Evolutionary conservation across 2,113 vertebrate genomes (phyloP), one percentile per base, ranked within the genome.

Genomic region (Boleophthalmus pectinirostris): DNA sequence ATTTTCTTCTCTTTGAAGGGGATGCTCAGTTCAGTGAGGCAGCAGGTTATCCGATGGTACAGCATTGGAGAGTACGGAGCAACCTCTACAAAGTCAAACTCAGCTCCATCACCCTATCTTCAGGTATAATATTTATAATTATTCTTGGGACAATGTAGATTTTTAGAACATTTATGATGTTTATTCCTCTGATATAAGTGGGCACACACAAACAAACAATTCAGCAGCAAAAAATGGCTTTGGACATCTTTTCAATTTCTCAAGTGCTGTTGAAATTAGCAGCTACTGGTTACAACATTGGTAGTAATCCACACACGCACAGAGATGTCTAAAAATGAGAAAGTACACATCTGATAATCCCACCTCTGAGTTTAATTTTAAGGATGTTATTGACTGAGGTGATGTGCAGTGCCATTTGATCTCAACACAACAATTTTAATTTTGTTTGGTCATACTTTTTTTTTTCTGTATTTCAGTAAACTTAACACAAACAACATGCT

Each of bases 11-110:
- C 66, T 21, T 80, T 54, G 5, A 86, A 99, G 97, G 96, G 5
- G 95, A 98, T 23, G 92, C 96, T 75, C 94, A 97, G 61, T 97
- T 97, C 0, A 97, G 94, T 0, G 98, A 99, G 74, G 98, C 97
- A 0, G 96, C 94, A 86, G 97, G 98, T 0, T 99, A 99, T 83
- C 97, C 98, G 12, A 97, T 99, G 96, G 93, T 98, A 38, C 98
- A 99, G 79, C 97, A 96, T 81, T 99, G 98, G 97, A 89, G 95
- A 47, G 97, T 99, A 29, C 92, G 96, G 43, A 99, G 98, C 92
- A 99, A 99, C 87, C 94, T 99, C 51, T 98, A 99, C 92, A 96
- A 93, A 64, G 98, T 99, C 85, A 98, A 97, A 77, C 96, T 99
- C 72, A 98, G 95, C 84, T 95, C 97, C 80, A 98, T 98, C 89